Evolutionary conservation across 2,888 invertebrate genomes (phyloP), one percentile per base, ranked within the genome.

Genomic region (Anaspis maculata): DNA sequence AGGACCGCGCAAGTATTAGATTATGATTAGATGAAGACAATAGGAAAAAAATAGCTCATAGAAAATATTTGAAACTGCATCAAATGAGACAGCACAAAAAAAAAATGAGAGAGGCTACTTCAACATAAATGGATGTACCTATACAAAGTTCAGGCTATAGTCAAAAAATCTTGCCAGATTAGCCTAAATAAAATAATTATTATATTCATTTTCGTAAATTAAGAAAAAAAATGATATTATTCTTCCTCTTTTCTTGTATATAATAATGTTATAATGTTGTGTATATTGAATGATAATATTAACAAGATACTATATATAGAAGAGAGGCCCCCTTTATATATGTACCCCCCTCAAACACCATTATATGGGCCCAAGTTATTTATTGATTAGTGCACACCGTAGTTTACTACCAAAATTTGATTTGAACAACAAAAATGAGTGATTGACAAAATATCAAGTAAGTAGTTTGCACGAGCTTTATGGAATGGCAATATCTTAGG

Each of bases 221-320:
- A 33, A 28, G 9, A 19, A 19, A 41, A 25, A 47, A 39, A 39
- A 37, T 43, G 44, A 47, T 46, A 45, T 48, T 45, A 47, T 45
- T 43, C 44, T 49, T 44, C 43, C 40, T 38, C 35, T 37, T 48
- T 50, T 41, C 45, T 54, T 60, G 59, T 59, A 61, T 56, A 61
- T 61, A 60, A 57, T 58, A 59, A 55, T 61, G 58, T 61, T 60
- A 49, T 52, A 54, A 58, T 58, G 57, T 59, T 60, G 58, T 62
- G 58, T 61, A 59, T 51, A 51, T 50, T 55, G 52, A 41, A 41
- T 38, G 52, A 38, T 40, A 43, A 40, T 39, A 28, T n/a, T n/a
- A n/a, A n/a, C n/a, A n/a, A n/a, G n/a, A n/a, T n/a, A n/a, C n/a
- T n/a, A n/a, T n/a, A 51, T 47, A 42, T 46, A 42, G 15, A 47